Conservation (phyloP, 2,113 vertebrate species). For the Climacteris rufus region DNA sequence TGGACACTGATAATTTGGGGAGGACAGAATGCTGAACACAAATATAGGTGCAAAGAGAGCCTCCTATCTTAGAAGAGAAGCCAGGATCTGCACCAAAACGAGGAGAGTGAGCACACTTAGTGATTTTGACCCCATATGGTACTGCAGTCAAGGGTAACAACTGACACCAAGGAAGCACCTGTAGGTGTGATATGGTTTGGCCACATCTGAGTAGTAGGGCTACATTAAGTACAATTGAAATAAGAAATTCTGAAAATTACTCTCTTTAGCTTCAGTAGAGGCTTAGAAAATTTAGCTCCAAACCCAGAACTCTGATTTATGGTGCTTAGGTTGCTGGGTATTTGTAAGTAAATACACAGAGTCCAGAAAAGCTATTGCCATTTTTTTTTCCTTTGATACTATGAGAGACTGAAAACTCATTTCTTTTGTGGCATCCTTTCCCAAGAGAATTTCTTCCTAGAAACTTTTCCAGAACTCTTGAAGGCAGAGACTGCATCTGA, state of each 20-base stretch:
- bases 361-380: neutral
- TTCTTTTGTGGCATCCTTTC: neutral
- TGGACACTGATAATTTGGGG: neutral
- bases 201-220: neutral
- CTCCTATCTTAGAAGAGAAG: neutral
- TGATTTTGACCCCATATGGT: neutral
- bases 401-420: neutral
- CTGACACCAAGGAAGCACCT: neutral
- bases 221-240: fast-evolving
- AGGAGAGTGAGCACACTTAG: neutral
- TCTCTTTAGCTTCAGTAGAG: neutral
- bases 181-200: neutral
- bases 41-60: neutral
- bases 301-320: neutral
- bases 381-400: neutral
- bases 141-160: neutral
- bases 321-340: neutral
- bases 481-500: neutral
- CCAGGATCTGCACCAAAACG: neutral
- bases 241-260: neutral
- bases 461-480: neutral
- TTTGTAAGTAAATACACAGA: neutral
- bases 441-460: neutral
- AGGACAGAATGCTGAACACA: neutral
- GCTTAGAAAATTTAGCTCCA: neutral